Conservation (phyloP, 2,113 vertebrate genomes). For the Psettodes erumei region DNA sequence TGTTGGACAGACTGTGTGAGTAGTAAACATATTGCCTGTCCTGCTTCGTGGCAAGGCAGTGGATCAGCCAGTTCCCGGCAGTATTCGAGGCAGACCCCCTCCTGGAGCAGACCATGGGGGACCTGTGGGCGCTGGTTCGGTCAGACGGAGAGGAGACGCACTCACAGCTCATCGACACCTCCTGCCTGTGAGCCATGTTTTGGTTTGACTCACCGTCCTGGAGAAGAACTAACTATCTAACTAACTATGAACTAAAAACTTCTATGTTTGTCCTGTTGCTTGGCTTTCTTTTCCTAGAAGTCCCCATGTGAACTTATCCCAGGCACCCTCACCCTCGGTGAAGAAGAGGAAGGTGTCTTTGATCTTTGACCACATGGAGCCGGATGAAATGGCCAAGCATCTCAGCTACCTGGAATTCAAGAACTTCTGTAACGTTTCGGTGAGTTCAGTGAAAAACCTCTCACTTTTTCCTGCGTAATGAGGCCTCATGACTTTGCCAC, state of each 20-base stretch:
- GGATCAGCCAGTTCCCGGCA: conserved; percentile 86
- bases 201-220: not conserved
- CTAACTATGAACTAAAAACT: not conserved
- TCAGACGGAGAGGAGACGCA: conserved; percentile 79
- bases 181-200: conserved; percentile 84
- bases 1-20: conserved; percentile 7
- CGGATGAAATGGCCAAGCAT: conserved; percentile 88
- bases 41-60: conserved; percentile 82
- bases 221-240: conserved; percentile 7
- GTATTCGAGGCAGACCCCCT: conserved; percentile 85
- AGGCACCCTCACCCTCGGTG: conserved; percentile 85
- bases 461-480: not conserved
- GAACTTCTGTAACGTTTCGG: conserved; percentile 90
- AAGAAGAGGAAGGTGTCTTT: conserved; percentile 95
- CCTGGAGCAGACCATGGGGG: conserved; percentile 86
- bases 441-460: conserved; percentile 66
- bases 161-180: conserved; percentile 79
- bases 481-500: not conserved
- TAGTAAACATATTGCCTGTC: conserved; percentile 68
- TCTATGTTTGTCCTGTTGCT: conserved; percentile 14
- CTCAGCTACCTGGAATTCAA: conserved; percentile 93
- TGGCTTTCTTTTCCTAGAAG: conserved; percentile 63
- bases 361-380: conserved; percentile 93
- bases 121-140: conserved; percentile 85
- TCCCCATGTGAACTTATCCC: conserved; percentile 71